phyloP scores from a whole-genome alignment of 2,888 invertebrate species.

The Pterostichus madidus region DNA sequence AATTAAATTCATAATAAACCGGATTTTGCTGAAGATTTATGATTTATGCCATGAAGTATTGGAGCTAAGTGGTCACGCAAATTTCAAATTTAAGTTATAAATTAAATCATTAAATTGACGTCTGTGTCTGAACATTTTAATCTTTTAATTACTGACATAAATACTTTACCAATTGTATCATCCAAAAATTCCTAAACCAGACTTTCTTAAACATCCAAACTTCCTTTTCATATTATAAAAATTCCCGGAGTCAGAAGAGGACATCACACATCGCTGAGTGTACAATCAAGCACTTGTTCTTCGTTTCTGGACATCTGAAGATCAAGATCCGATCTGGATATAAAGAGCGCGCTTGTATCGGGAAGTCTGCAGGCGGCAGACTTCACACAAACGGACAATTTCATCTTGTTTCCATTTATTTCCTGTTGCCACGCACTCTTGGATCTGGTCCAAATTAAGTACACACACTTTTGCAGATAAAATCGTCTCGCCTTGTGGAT shows the following conservation, averaged over 20 bases:
- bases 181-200: neutral
- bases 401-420: conserved; percentile 40
- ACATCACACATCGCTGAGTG: neutral
- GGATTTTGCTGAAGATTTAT: no score
- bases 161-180: neutral
- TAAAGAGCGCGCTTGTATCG: conserved; percentile 3
- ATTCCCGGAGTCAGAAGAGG: neutral
- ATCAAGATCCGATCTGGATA: neutral
- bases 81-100: no score
- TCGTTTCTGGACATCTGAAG: neutral
- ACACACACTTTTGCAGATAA: conserved; percentile 49
- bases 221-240: neutral
- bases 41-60: no score
- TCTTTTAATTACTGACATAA: neutral
- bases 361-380: neutral
- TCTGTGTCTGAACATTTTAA: neutral
- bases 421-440: conserved; percentile 57
- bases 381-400: conserved; percentile 27
- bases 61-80: no score
- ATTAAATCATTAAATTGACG: no score
- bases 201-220: neutral
- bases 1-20: no score
- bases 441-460: conserved; percentile 59
- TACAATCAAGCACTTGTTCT: conserved; percentile 2
- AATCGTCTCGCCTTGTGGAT: conserved; percentile 2